Evolutionary conservation across 2,888 invertebrate genomes (phyloP), one percentile per base, ranked within the genome.

Genomic region (Drosophila colorata): DNA sequence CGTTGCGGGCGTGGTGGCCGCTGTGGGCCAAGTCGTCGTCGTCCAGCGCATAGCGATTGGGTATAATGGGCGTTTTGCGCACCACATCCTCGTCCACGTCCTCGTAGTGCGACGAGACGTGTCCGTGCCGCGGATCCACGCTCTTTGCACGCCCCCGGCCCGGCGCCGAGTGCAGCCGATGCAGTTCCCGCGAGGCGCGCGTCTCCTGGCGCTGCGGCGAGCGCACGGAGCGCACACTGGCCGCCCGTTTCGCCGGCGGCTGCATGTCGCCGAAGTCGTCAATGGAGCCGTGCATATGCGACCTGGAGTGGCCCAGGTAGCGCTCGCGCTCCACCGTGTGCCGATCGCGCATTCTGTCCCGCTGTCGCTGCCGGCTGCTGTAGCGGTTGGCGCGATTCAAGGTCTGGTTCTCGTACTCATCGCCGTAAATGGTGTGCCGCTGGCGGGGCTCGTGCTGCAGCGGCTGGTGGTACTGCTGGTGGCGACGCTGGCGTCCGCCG

Each of bases 31-130:
- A 40, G 43, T 67, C 57, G 33, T 84, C 87, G 48, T 93, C 92
- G 51, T 95, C 94, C 51, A 95, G 91, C 0, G 95, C 95, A 89
- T 96, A 96, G 77, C 94, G 94, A 90, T 96, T 96, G 88, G 94
- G 95, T 40, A 95, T 93, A 35, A 96, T 95, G 0, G 95, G 94
- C 0, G 94, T 93, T 68, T 93, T 93, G 35, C 93, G 93, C 13
- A 92, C 87, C 28, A 90, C 78, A 60, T 91, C 91, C 48, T 91
- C 91, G 44, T 91, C 90, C 3, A 91, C 79, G 47, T 91, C 89
- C 53, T 90, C 90, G 68, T 89, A 90, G 25, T 90, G 86, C 7
- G 88, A 80, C 1, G 89, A 87, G 3, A 51, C 47, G 14, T 65
- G 75, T 2, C 70, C 80, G 3, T 80, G 71, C 2, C 92, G 88